These are phyloP conservation scores for Microctonus hyperodae DNA, from an alignment of 2,888 invertebrate species.

Conservation along the genomic window DNA sequence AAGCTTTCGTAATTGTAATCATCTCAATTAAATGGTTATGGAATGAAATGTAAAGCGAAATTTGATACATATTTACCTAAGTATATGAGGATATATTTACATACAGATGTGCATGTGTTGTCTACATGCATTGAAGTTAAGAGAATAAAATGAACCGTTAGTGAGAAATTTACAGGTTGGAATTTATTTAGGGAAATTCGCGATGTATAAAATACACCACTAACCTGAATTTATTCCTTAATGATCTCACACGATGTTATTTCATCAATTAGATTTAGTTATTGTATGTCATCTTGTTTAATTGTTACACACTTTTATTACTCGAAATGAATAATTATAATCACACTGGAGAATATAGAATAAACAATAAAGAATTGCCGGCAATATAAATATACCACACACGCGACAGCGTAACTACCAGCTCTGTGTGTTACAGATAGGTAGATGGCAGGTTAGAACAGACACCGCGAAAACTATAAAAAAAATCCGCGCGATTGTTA, in stretches of 20 bases:
- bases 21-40: background rate
- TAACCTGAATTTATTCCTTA: background rate
- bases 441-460: background rate
- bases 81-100: background rate
- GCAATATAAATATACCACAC: background rate
- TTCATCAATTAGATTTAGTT: background rate
- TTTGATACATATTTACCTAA: background rate
- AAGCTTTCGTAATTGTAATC: background rate
- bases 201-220: background rate
- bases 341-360: too few species aligned
- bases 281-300: background rate
- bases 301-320: background rate
- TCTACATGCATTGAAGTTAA: background rate
- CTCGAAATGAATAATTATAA: background rate
- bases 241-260: background rate
- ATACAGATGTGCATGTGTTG: background rate
- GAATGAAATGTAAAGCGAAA: background rate
- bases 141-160: background rate
- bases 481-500: too few species aligned
- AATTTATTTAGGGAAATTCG: background rate
- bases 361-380: background rate
- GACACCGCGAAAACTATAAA: background rate
- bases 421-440: too few species aligned
- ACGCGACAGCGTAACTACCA: background rate
- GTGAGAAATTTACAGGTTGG: background rate